Percentiles rank a stretch among this genome's conserved stretches.
These are phyloP conservation scores for Maccullochella peelii DNA, from an alignment of 2,113 vertebrate species.

Conservation along the genomic window DNA sequence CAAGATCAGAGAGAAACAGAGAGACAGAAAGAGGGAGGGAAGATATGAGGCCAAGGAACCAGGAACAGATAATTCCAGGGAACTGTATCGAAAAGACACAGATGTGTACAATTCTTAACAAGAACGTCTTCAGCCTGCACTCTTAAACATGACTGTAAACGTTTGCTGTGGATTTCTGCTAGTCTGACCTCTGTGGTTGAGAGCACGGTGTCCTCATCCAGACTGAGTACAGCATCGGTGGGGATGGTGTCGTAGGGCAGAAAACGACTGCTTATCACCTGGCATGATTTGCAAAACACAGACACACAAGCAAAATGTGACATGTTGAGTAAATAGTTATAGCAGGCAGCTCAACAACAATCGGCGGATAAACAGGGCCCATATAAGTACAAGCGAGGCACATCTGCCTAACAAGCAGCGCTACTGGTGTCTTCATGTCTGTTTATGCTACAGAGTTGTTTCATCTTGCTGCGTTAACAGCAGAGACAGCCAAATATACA, in stretches of 20 bases:
- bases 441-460: constrained; percentile 25
- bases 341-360: constrained; percentile 1
- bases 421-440: constrained; percentile 18
- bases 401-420: constrained; percentile 14
- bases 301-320: constrained; percentile 8
- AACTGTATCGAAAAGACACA: not conserved
- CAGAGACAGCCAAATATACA: constrained; percentile 29
- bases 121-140: not conserved
- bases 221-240: constrained; percentile 95
- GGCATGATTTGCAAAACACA: constrained; percentile 36
- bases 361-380: not conserved
- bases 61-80: not conserved
- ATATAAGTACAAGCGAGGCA: not conserved
- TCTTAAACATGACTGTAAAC: not conserved
- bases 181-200: constrained; percentile 94
- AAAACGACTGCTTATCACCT: constrained; percentile 99
- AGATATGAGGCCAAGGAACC: not conserved
- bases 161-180: constrained; percentile 3
- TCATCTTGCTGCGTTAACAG: constrained; percentile 34
- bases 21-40: not conserved
- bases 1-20: constrained; percentile 14
- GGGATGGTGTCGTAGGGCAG: constrained; percentile 94
- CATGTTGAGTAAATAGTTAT: not conserved
- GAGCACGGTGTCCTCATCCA: constrained; percentile 98
- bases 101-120: not conserved